These are phyloP conservation scores for Manis crassicaudata DNA, from an alignment of 2,797 vertebrate species.

Conservation along the genomic window DNA sequence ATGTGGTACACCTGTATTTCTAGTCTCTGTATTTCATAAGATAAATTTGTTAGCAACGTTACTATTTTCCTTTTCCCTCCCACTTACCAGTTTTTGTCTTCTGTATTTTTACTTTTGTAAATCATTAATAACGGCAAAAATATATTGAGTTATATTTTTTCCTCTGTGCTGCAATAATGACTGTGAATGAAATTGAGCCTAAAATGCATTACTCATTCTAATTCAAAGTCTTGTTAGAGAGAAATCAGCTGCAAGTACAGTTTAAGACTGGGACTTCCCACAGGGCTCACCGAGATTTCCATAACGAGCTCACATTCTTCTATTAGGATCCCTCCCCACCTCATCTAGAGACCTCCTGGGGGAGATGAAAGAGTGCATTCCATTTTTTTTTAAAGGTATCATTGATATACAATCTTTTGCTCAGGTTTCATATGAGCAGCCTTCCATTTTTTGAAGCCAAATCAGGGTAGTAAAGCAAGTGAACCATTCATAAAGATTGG, in stretches of 20 bases:
- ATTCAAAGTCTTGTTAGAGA: not conserved
- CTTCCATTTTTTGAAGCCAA: not conserved
- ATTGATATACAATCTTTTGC: too few species aligned
- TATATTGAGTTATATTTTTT: not conserved
- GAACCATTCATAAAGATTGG: not conserved
- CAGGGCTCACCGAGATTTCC: not conserved
- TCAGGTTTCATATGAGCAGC: too few species aligned
- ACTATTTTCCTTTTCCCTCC: not conserved
- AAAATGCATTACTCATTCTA: not conserved
- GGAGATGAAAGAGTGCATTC: not conserved
- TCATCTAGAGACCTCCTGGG: not conserved
- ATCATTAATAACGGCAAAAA: not conserved
- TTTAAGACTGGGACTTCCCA: not conserved
- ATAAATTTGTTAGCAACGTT: not conserved
- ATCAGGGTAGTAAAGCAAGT: not conserved
- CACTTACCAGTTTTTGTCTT: not conserved
- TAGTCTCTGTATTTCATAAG: not conserved
- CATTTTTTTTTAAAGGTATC: not conserved
- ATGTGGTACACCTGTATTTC: not conserved
- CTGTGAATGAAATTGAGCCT: not conserved
- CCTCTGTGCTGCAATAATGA: not conserved
- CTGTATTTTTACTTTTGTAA: not conserved
- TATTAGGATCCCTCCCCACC: not conserved
- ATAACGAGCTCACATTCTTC: not conserved
- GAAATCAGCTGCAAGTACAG: not conserved